Base-by-base conservation (phyloP, 2,797 vertebrate genomes). In the Pseudochirops corinnae region DNA sequence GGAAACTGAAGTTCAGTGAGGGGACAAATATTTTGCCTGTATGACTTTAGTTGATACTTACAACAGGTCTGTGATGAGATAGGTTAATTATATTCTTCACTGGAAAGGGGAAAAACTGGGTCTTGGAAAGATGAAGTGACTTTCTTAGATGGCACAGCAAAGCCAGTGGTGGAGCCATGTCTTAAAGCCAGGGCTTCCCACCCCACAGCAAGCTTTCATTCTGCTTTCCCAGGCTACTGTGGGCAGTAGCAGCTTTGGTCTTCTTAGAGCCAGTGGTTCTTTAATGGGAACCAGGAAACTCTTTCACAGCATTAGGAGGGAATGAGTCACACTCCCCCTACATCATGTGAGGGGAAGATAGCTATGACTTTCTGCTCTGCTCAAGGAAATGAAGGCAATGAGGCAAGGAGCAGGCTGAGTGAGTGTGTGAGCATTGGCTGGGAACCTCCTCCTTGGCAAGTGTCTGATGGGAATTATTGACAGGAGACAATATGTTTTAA, bases 381-480 rank as follows among this genome's bases (percentile, higher is more conserved):
- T 46, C 74, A 82, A 67, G 62, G 74, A 82, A 82, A 82, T 46
- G 9, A 82, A 82, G 39, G 74, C 13, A 67, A 67, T n/a, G 62
- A 16, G 14, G 62, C 39, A 82, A 82, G 39, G 21, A 82, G 74
- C n/a, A 46, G 74, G 18, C 39, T 46, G 21, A 82, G 39, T 82
- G 74, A 82, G 39, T 26, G 6, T 46, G 74, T 82, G 74, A 82
- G 1, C 16, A 46, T 60, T 97, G 95, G 97, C 58, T 96, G 94
- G 94, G 2, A 62, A 87, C 31, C 39, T 94, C 62, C 29, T 28
- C 67, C 21, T 0, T n/a, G 50, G 90, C 33, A 93, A 95, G 90
- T 93, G 56, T 52, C 91, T 1, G 5, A 92, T 97, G 92, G 92
- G 56, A 67, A 2, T 21, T 90, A 92, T 87, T 96, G 94, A 97